These are phyloP conservation scores for Deroptyus accipitrinus DNA, from an alignment of 2,113 vertebrate species.

Conservation along the genomic window DNA sequence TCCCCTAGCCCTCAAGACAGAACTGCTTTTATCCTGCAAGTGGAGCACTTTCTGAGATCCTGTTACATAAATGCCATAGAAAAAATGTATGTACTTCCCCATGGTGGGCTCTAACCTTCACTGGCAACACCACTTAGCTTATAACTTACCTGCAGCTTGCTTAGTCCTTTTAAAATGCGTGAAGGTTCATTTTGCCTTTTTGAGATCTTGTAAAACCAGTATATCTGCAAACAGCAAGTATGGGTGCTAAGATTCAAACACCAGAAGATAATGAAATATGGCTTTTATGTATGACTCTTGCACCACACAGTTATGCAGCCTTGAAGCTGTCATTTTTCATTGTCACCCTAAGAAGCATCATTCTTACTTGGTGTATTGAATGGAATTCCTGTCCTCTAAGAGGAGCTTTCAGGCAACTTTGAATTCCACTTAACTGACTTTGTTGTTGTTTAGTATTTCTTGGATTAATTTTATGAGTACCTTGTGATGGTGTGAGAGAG, in stretches of 20 bases:
- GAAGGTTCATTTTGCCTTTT: not conserved
- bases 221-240: not conserved
- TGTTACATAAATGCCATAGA: rapidly evolving
- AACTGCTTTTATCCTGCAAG: not conserved
- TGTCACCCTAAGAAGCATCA: not conserved
- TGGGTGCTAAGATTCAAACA: not conserved
- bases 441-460: not conserved
- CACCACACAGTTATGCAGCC: not conserved
- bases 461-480: not conserved
- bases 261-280: not conserved
- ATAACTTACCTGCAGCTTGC: not conserved
- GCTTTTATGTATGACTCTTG: not conserved
- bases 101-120: not conserved
- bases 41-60: not conserved
- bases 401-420: not conserved
- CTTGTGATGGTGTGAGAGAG: not conserved
- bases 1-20: not conserved
- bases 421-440: not conserved
- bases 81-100: not conserved
- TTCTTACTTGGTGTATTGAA: not conserved
- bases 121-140: not conserved
- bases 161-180: not conserved
- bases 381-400: not conserved
- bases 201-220: not conserved
- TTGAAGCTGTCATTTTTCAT: not conserved